phyloP scores from a whole-genome alignment of 2,113 vertebrate genomes.

The Sturnus vulgaris region DNA sequence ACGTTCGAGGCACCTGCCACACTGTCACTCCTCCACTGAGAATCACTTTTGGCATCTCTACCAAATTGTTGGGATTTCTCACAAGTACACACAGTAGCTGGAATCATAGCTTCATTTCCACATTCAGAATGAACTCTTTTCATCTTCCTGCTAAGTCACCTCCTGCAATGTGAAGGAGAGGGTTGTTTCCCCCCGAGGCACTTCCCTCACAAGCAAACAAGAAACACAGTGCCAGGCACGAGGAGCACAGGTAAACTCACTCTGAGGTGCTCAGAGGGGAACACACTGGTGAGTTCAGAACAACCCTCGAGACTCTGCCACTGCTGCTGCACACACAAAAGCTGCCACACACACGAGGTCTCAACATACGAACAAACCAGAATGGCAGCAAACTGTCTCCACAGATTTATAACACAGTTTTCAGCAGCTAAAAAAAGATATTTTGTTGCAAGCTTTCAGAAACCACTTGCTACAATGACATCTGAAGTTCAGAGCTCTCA shows the following conservation, averaged over 20 bases:
- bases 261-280: neutral
- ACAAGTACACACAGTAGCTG: neutral
- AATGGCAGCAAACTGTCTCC: neutral
- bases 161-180: neutral
- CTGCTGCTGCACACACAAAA: neutral
- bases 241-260: neutral
- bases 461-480: neutral
- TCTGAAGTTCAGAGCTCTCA: neutral
- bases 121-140: neutral
- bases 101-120: neutral
- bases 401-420: neutral
- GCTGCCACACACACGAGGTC: accelerated
- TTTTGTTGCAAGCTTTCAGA: neutral
- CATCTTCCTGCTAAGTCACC: neutral
- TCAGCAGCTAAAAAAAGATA: neutral
- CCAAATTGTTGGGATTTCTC: neutral
- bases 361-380: neutral
- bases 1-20: neutral
- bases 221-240: neutral
- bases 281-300: neutral
- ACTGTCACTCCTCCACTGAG: neutral
- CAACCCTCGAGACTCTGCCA: neutral
- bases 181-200: accelerated
- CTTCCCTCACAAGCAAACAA: neutral
- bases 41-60: neutral